Evolutionary conservation across 2,113 vertebrate genomes (phyloP).

Genomic region (Cochlearius cochlearius): DNA sequence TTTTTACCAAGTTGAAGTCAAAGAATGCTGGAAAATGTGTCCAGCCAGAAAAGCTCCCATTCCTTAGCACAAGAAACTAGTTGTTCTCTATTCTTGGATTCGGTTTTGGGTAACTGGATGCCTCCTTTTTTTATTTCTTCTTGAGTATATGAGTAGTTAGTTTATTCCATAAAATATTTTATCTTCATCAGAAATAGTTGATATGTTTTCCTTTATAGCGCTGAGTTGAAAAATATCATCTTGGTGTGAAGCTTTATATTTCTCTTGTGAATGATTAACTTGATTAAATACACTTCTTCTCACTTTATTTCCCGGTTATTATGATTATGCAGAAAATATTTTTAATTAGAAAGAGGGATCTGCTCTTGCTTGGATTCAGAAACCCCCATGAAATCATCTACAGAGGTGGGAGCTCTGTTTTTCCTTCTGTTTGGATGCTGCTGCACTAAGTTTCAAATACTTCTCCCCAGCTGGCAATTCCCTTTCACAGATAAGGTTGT

Average conservation of each 20-base stretch:
- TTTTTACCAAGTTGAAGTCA: not conserved
- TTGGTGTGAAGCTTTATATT: not conserved
- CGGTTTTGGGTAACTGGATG: not conserved
- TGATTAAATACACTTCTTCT: slow-evolving; percentile 36
- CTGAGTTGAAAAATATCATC: not conserved
- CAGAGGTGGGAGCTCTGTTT: not conserved
- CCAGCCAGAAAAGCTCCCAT: not conserved
- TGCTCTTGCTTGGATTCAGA: not conserved
- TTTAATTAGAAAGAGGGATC: slow-evolving; percentile 10
- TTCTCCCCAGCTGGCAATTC: not conserved
- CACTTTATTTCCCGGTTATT: slow-evolving; percentile 38
- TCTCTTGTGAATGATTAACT: slow-evolving; percentile 11
- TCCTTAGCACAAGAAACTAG: not conserved
- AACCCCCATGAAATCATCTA: not conserved
- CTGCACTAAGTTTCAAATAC: not conserved
- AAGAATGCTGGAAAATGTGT: not conserved
- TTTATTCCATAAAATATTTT: not conserved
- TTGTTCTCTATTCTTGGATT: not conserved
- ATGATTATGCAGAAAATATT: slow-evolving; percentile 2
- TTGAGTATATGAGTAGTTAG: not conserved
- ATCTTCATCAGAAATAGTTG: not conserved
- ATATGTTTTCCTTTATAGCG: not conserved
- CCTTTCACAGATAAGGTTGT: not conserved
- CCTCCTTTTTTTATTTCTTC: not conserved
- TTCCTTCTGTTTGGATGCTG: not conserved